Percentiles rank a stretch among this genome's conserved stretches.
phyloP scores from a whole-genome alignment of 2,113 vertebrate genomes.

The Elachura formosa region DNA sequence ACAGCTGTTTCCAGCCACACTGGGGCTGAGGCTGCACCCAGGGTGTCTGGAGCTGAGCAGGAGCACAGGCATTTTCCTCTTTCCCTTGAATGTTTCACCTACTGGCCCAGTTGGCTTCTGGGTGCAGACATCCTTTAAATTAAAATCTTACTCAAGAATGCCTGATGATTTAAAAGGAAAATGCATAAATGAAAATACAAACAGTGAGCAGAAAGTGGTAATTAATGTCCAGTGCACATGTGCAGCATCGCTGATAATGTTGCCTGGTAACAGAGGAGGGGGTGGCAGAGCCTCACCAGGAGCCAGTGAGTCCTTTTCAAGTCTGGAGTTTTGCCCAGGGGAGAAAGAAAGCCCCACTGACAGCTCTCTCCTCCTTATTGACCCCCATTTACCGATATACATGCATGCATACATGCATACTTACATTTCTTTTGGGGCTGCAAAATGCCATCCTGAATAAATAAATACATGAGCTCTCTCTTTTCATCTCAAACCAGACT shows the following conservation, averaged over 20 bases:
- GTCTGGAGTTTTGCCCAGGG: background rate
- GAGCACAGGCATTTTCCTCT: background rate
- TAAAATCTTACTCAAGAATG: background rate
- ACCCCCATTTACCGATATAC: background rate
- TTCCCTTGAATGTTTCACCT: background rate
- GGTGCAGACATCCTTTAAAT: background rate
- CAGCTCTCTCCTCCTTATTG: background rate
- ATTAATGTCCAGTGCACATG: background rate
- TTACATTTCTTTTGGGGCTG: background rate
- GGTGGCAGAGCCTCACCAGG: background rate
- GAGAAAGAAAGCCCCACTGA: background rate
- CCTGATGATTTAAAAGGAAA: background rate
- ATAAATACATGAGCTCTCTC: background rate
- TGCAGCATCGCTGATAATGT: constrained; percentile 23
- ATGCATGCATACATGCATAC: background rate
- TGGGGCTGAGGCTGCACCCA: background rate
- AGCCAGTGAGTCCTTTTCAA: background rate
- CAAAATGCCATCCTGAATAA: background rate
- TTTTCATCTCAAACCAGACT: background rate
- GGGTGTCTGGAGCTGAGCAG: background rate
- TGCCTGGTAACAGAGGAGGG: constrained; percentile 48
- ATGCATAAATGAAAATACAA: background rate
- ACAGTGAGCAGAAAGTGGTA: background rate
- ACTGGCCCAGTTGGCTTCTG: rapidly evolving
- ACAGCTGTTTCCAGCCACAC: background rate